Evolutionary conservation across 2,113 vertebrate genomes (phyloP).

Genomic region (Corythornis vintsioides): DNA sequence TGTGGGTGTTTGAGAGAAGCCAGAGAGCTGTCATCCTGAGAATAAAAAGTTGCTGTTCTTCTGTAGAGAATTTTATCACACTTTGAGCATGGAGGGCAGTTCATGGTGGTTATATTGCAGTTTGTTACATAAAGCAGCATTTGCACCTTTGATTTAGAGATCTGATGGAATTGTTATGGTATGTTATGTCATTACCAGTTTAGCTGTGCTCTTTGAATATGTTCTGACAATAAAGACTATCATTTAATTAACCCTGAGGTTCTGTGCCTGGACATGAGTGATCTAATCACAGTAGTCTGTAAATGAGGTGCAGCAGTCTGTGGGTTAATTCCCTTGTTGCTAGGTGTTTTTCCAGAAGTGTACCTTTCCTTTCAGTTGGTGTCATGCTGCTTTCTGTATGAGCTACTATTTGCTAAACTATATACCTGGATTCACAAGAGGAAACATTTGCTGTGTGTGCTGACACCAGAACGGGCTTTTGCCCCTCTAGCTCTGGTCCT

Average conservation of each 20-base stretch:
- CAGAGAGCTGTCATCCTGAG: not conserved
- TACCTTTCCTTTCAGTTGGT: not conserved
- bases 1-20: not conserved
- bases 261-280: not conserved
- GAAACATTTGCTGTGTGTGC: not conserved
- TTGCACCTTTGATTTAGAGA: conserved; percentile 38
- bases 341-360: not conserved
- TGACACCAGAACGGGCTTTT: not conserved
- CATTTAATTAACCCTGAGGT: not conserved
- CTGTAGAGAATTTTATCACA: not conserved
- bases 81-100: not conserved
- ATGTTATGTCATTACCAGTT: not conserved
- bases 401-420: not conserved
- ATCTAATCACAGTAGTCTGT: not conserved
- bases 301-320: not conserved
- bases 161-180: conserved; percentile 15
- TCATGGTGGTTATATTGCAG: not conserved
- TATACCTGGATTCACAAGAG: not conserved
- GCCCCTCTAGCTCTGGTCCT: not conserved
- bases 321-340: not conserved
- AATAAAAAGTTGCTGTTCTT: not conserved
- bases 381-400: not conserved
- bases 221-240: not conserved
- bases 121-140: conserved; percentile 9
- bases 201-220: not conserved